A percentile compares a stretch with the other conserved stretches of the same genome.
These are phyloP conservation scores for Steinernema hermaphroditum DNA, from an alignment of 2,888 invertebrate species.

Conservation along the genomic window DNA sequence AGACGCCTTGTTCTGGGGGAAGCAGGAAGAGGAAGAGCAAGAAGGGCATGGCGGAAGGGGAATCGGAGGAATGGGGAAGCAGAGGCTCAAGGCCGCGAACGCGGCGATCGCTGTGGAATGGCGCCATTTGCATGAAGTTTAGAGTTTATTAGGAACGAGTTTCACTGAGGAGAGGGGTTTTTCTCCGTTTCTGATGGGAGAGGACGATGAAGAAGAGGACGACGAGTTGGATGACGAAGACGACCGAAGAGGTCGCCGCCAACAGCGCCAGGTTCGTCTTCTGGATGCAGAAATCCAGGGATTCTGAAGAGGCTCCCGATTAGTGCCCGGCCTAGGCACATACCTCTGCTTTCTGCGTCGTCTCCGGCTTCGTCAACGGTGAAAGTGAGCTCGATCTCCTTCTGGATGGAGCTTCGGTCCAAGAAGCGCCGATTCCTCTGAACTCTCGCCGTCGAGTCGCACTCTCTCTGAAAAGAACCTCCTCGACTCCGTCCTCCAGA, in stretches of 20 bases:
- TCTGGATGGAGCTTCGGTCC: not conserved
- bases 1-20: not conserved
- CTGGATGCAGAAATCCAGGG: not conserved
- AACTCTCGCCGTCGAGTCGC: not conserved
- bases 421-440: not conserved
- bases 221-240: not conserved
- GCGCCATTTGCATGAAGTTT: conserved; percentile 1
- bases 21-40: not conserved
- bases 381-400: conserved; percentile 6
- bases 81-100: conserved; percentile 23
- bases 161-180: not conserved
- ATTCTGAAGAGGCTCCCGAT: conserved; percentile 1
- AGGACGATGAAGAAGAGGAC: not conserved
- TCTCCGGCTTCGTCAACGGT: not conserved
- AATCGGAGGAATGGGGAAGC: not conserved
- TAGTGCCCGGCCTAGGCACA: too few relatives aligned
- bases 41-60: not conserved
- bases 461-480: not conserved
- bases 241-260: not conserved
- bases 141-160: too few relatives aligned
- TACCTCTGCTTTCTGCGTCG: not conserved
- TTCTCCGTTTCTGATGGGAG: not conserved
- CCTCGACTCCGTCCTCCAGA: not conserved
- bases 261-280: not conserved
- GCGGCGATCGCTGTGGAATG: not conserved